phyloP scores from a whole-genome alignment of 2,797 vertebrate genomes.

The Geotrypetes seraphini region DNA sequence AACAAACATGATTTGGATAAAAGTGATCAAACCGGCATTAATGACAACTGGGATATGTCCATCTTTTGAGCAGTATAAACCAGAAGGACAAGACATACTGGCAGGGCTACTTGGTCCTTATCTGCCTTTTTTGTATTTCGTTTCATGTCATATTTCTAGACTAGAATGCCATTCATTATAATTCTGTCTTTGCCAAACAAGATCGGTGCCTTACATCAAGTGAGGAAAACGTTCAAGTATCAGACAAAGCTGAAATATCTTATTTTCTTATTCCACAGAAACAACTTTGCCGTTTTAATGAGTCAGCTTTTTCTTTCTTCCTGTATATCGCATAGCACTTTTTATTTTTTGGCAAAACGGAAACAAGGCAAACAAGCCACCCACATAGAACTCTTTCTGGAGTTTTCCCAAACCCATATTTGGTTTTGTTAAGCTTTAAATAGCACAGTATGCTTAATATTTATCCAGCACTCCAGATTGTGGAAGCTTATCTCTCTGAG shows the following conservation, averaged over 20 bases:
- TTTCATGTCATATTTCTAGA: too few species aligned
- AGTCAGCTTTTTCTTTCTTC: constrained; percentile 14
- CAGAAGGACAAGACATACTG: too few species aligned
- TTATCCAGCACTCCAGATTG: neutral
- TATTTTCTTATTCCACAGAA: constrained; percentile 38
- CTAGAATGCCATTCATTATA: too few species aligned
- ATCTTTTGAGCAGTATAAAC: too few species aligned
- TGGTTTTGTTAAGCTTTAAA: neutral
- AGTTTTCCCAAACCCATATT: constrained; percentile 6
- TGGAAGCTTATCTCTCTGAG: neutral
- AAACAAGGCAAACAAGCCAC: neutral
- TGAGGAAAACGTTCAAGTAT: constrained; percentile 10
- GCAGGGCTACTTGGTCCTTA: too few species aligned
- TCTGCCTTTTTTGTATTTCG: too few species aligned
- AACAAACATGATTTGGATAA: too few species aligned
- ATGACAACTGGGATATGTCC: too few species aligned
- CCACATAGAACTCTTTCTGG: neutral
- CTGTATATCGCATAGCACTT: neutral
- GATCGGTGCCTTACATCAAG: neutral
- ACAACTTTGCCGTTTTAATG: constrained; percentile 9
- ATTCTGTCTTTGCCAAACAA: too few species aligned
- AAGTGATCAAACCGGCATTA: too few species aligned
- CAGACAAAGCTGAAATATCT: constrained; percentile 1
- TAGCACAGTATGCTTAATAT: neutral
- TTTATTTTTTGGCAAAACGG: constrained; percentile 15